Base-by-base conservation (phyloP, 1,140 invertebrate genomes). In the Diprion similis region DNA sequence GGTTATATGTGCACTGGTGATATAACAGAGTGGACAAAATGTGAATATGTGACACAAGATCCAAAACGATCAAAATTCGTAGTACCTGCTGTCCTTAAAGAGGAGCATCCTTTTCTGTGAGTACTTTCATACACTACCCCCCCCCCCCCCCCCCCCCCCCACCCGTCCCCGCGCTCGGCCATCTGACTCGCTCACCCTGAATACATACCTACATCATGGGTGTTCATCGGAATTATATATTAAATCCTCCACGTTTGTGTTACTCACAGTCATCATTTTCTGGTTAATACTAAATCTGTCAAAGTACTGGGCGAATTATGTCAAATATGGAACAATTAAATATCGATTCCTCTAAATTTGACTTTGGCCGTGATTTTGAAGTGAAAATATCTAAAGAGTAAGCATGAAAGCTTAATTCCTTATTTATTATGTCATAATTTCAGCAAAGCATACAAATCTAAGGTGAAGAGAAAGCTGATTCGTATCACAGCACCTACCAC, bases 1-100 rank as follows among this genome's bases (percentile, higher is more conserved):
- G 94, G 94, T 0, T 98, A 98, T 81, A 87, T 90, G 75, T 98
- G 97, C 82, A 88, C 85, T 78, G 98, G 97, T 65, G 89, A 94
- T 84, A 78, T 97, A 47, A 94, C 93, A 24, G 97, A 98, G 84
- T 99, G 97, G 95, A 94, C 95, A 0, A 96, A 95, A 86, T 99
- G 98, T 85, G 89, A 90, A 65, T 92, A 93, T 78, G 81, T 92
- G 10, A 92, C 92, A 0, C 91, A 92, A 78, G 90, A 93, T 19
- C 97, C 98, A 9, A 90, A 93, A 79, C 88, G 96, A 71, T 90
- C 83, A n/a, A 84, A 90, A 66, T 96, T 98, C 79, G 90, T 90
- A 80, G 85, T 99, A 46, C 95, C 97, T 1, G 84, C 86, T 17
- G 88, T 92, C 37, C 88, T 94, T 1, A 91, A 92, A 81, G 88